Evolutionary conservation across 2,888 invertebrate genomes (phyloP).

Genomic region (Apamea sordens): DNA sequence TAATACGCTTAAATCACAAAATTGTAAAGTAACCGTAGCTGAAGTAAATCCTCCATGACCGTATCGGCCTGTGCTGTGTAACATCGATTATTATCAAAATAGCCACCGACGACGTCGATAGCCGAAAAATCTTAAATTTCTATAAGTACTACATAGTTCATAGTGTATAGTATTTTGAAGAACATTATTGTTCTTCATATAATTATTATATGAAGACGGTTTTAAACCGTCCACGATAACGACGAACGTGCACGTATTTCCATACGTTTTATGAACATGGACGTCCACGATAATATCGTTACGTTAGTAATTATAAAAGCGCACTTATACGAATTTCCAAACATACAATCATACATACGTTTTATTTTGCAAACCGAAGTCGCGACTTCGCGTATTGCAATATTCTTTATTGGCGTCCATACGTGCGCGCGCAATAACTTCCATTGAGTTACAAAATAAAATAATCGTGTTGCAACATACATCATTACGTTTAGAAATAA

Average conservation of each 20-base stretch:
- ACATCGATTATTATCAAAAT: slow-evolving; percentile 11
- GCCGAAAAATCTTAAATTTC: not conserved
- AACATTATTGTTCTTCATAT: too few relatives aligned
- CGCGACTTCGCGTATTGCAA: slow-evolving; percentile 48
- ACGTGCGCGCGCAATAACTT: slow-evolving; percentile 55
- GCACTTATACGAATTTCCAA: slow-evolving; percentile 9
- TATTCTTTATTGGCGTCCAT: slow-evolving; percentile 45
- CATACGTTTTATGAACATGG: not conserved
- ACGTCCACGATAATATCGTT: not conserved
- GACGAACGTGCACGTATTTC: not conserved
- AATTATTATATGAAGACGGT: not conserved
- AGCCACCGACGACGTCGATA: not conserved
- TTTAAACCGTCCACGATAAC: not conserved
- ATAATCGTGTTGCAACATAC: slow-evolving; percentile 53
- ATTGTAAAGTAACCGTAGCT: slow-evolving; percentile 16
- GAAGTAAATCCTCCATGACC: slow-evolving; percentile 22
- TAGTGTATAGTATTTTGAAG: not conserved
- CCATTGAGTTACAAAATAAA: slow-evolving; percentile 56
- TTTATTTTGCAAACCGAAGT: slow-evolving; percentile 45
- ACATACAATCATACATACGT: slow-evolving; percentile 16
- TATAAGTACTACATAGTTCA: not conserved
- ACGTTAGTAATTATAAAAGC: not conserved
- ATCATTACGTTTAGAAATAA: slow-evolving; percentile 49
- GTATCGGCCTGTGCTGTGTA: not conserved
- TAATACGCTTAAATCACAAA: not conserved